Base-by-base conservation (phyloP, 2,113 vertebrate species). In the Myotis davidii region DNA sequence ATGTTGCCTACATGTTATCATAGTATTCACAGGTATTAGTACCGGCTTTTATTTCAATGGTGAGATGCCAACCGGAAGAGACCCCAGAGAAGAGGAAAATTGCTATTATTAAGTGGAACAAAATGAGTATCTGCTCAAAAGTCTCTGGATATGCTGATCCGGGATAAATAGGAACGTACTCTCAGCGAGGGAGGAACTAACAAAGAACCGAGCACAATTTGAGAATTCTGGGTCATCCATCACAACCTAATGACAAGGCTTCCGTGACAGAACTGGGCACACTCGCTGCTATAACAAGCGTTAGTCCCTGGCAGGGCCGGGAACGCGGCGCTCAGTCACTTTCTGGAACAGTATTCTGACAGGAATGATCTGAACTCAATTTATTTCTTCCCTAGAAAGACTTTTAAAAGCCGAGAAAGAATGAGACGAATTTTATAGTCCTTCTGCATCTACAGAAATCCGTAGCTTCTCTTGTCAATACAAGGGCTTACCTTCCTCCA, bases 321-420 rank as follows among this genome's bases (percentile, higher is more conserved):
- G 87, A 94, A 96, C 65, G 81, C 85, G 96, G 93, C 85, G 87
- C 97, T 69, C 86, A 76, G 94, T 97, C 96, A 97, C 94, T 97
- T 91, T 97, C 96, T 97, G 88, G 95, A 98, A 85, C 81, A 59
- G 29, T 87, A 79, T 97, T 95, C 88, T 98, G 97, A 97, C 96
- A 98, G n/a, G 97, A 97, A 95, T 88, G 88, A 96, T 98, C 81
- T 95, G 88, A 97, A 95, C 69, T 97, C 95, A 94, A 97, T 98
- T 97, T 98, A 97, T 98, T 97, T 98, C 92, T 97, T 94, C 92
- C 95, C 94, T 96, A 37, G 42, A 90, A 83, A 97, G 91, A 91
- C 69, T 94, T 97, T 94, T 93, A 94, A 65, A 97, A 91, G 32
- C 72, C 77, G 54, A 74, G 23, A 85, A 82, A 65, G 54, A 97